phyloP scores from a whole-genome alignment of 2,888 invertebrate species.

The Temnothorax ravouxi region DNA sequence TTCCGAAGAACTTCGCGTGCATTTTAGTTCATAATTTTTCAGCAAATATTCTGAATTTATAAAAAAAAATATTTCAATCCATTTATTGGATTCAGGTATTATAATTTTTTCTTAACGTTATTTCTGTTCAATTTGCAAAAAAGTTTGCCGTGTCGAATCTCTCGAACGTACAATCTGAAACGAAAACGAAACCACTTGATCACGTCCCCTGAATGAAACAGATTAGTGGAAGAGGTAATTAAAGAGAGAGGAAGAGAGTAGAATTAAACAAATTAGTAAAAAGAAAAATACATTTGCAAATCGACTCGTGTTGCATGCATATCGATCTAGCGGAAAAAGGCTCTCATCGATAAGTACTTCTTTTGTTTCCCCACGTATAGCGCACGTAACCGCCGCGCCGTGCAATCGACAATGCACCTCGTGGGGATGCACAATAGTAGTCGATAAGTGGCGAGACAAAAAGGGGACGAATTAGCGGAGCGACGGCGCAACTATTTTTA shows the following conservation, averaged over 20 bases:
- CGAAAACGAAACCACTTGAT: neutral
- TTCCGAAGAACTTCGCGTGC: neutral
- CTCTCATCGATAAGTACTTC: slow-evolving; percentile 54
- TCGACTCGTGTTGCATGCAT: slow-evolving; percentile 71
- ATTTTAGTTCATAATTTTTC: neutral
- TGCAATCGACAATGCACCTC: slow-evolving; percentile 37
- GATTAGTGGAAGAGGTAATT: slow-evolving; percentile 21
- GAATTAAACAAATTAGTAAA: neutral
- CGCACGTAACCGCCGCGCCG: neutral
- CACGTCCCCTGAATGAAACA: neutral
- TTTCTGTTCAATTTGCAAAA: neutral
- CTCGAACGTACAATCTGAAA: neutral
- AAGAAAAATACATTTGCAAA: slow-evolving; percentile 55
- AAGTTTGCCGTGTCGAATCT: neutral
- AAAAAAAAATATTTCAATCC: neutral
- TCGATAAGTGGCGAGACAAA: slow-evolving; percentile 48
- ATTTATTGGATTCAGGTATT: neutral
- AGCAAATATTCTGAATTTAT: neutral
- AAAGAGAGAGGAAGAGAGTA: neutral
- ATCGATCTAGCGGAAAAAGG: slow-evolving; percentile 75
- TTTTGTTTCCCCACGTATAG: slow-evolving; percentile 25
- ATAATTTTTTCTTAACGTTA: neutral
- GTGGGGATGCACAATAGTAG: slow-evolving; percentile 37
- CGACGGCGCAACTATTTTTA: slow-evolving; percentile 66
- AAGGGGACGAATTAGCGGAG: slow-evolving; percentile 44